phyloP scores from a whole-genome alignment of 2,797 vertebrate genomes.

The Chaetophractus vellerosus region DNA sequence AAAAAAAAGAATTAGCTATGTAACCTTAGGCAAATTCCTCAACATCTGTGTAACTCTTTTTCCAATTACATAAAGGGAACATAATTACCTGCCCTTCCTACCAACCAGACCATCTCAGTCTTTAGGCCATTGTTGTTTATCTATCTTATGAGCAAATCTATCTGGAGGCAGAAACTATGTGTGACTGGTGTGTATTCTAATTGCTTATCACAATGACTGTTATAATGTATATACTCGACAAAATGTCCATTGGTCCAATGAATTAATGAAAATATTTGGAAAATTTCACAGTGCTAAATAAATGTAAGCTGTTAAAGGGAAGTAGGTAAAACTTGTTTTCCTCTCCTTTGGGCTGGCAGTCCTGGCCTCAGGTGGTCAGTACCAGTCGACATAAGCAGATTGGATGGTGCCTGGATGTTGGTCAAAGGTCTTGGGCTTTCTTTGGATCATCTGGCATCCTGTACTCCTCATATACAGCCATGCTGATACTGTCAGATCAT shows the following conservation, averaged over 20 bases:
- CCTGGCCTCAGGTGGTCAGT: not conserved
- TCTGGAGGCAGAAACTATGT: not conserved
- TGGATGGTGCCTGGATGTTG: not conserved
- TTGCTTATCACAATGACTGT: constrained; percentile 52
- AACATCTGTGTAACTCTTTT: not conserved
- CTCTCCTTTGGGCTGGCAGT: not conserved
- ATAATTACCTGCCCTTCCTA: not conserved
- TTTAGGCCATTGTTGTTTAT: not conserved
- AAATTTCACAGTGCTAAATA: constrained; percentile 32
- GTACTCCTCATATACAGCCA: not conserved
- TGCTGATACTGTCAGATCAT: not conserved
- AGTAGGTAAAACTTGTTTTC: not conserved
- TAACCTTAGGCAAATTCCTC: not conserved
- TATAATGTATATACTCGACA: not conserved
- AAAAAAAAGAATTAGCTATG: too few relatives aligned
- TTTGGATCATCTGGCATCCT: not conserved
- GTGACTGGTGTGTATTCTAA: constrained; percentile 31
- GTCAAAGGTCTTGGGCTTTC: constrained; percentile 1
- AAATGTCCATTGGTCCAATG: not conserved
- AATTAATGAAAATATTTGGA: constrained; percentile 27
- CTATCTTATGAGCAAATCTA: not conserved
- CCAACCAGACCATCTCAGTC: not conserved
- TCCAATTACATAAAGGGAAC: not conserved
- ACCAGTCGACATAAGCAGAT: not conserved
- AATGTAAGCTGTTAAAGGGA: not conserved